Conservation (phyloP, 2,888 invertebrate species). For the Alviniconcha strummeri region DNA sequence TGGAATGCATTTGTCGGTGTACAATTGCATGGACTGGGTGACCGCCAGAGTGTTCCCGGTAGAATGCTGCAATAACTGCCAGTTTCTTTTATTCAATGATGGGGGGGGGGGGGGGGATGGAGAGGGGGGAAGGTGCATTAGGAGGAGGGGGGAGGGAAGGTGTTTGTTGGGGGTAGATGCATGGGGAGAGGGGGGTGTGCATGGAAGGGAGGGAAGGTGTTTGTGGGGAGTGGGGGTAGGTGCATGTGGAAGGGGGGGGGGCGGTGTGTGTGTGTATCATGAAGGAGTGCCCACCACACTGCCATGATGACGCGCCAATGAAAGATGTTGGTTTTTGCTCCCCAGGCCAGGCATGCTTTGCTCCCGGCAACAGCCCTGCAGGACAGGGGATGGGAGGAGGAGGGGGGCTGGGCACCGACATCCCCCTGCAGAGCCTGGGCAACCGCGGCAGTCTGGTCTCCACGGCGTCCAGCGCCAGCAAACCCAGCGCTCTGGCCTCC, state of each 20-base stretch:
- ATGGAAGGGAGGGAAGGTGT: too few species aligned
- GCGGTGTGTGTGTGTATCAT: not conserved
- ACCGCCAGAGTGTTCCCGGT: not conserved
- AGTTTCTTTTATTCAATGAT: not conserved
- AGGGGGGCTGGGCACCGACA: constrained; percentile 72
- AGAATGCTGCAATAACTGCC: not conserved
- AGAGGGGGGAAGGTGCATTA: too few species aligned
- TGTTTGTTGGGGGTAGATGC: too few species aligned
- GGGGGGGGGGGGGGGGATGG: too few species aligned
- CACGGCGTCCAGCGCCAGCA: constrained; percentile 80
- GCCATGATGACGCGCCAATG: not conserved
- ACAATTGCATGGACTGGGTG: not conserved
- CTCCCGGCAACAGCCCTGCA: constrained; percentile 29
- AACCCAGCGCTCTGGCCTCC: constrained; percentile 88
- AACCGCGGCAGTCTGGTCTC: constrained; percentile 89
- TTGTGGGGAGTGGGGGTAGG: too few species aligned
- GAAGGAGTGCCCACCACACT: not conserved
- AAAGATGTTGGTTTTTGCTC: not conserved
- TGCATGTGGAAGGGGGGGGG: not conserved
- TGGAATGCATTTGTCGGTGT: too few species aligned
- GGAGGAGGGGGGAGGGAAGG: too few species aligned
- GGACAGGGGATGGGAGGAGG: constrained; percentile 1
- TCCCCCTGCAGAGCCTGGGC: constrained; percentile 76
- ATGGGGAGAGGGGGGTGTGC: too few species aligned
- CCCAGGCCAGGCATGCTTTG: constrained; percentile 33